Evolutionary conservation across 2,888 invertebrate species (phyloP).

Genomic region (Syrphus vitripennis): DNA sequence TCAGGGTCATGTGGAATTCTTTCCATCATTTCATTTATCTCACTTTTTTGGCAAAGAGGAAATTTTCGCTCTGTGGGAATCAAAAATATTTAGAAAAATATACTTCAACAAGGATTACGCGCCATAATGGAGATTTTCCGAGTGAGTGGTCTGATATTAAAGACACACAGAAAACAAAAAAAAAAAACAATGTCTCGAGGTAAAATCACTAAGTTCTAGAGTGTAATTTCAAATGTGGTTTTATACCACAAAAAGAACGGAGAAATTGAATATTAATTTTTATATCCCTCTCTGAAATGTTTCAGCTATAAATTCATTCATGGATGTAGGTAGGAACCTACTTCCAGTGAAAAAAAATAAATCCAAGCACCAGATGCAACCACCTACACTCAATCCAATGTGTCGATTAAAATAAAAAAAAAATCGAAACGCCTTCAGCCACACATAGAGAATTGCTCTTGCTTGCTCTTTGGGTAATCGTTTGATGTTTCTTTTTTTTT

Average conservation of each 20-base stretch:
- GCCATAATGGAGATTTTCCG: slow-evolving; percentile 12
- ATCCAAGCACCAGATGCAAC: neutral
- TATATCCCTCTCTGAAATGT: neutral
- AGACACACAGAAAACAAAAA: neutral
- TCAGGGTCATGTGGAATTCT: slow-evolving; percentile 37
- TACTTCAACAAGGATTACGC: slow-evolving; percentile 5
- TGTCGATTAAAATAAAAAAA: neutral
- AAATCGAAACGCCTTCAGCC: neutral
- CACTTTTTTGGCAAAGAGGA: neutral
- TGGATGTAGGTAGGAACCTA: neutral
- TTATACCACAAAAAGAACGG: neutral
- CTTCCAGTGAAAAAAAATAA: neutral
- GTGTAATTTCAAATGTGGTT: slow-evolving; percentile 12
- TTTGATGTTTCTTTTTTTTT: neutral
- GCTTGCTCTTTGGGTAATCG: neutral
- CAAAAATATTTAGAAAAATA: slow-evolving; percentile 55
- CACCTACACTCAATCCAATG: neutral
- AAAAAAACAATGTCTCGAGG: neutral
- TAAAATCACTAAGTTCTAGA: slow-evolving; percentile 18
- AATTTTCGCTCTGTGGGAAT: slow-evolving; percentile 1
- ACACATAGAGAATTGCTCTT: neutral
- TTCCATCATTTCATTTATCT: neutral
- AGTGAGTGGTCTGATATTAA: neutral
- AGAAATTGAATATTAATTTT: slow-evolving; percentile 7
- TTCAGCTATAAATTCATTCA: neutral